Percentiles rank a stretch among this genome's conserved stretches.
These are phyloP conservation scores for Aphelinus certus DNA, from an alignment of 1,140 invertebrate genomes.

Conservation along the genomic window DNA sequence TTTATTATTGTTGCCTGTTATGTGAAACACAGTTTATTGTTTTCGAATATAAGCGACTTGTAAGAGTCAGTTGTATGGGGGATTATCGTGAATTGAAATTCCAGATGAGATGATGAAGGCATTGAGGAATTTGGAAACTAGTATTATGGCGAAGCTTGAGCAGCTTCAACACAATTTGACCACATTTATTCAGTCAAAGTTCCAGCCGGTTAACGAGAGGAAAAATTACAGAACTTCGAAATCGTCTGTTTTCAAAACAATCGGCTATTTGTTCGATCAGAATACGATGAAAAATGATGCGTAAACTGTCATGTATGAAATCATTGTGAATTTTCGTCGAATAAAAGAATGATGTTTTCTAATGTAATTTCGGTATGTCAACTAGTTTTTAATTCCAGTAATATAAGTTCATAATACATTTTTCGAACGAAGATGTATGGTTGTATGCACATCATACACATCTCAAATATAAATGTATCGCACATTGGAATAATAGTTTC, in stretches of 20 bases:
- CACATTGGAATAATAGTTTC: no score
- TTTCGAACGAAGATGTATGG: no score
- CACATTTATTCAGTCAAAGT: constrained; percentile 13
- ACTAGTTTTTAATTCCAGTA: background rate
- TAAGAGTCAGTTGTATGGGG: background rate
- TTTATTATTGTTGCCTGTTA: background rate
- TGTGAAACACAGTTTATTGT: background rate
- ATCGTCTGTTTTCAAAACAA: constrained; percentile 12
- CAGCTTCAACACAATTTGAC: constrained; percentile 33
- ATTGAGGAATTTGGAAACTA: constrained; percentile 44
- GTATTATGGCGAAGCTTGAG: constrained; percentile 40
- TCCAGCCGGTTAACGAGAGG: background rate
- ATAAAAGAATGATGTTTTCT: no score
- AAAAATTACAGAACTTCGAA: background rate
- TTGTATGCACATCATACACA: no score
- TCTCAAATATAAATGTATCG: no score
- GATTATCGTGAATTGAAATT: constrained; percentile 21
- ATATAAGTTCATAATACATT: background rate
- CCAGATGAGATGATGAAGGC: constrained; percentile 48
- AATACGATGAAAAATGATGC: constrained; percentile 18
- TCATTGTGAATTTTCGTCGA: no score
- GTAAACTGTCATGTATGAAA: background rate
- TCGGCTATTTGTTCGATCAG: constrained; percentile 17
- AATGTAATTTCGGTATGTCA: no score
- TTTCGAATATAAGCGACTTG: no score